Evolutionary conservation across 2,113 vertebrate genomes (phyloP), one percentile per base, ranked within the genome.

Genomic region (Crypturellus undulatus): DNA sequence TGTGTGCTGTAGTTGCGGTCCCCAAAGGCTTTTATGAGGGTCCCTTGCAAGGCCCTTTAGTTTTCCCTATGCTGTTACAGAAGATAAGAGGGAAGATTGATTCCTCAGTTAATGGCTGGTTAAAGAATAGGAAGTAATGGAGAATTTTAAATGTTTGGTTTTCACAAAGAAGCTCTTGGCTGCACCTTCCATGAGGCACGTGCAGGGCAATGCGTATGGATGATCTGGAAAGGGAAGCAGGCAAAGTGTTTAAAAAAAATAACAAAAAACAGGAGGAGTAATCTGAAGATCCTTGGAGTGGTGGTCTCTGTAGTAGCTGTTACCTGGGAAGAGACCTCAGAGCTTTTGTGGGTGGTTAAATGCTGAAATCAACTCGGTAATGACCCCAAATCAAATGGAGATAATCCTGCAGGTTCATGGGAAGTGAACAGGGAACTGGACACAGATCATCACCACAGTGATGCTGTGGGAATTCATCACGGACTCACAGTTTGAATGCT

Each of bases 371-470:
- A 80, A 0, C 32, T 85, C 22, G 80, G 36, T 11, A 28, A 45
- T 42, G 49, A 62, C 79, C 45, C 86, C 24, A 78, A 79, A 60
- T 42, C 45, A 67, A 16, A 51, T 90, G 68, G 65, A 84, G 64
- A 77, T 77, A 84, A 9, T 59, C 58, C 18, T 26, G 11, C 54
- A 43, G 73, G 26, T 28, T 83, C 30, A 34, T 64, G 58, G 69
- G 79, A 32, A 49, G 80, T 8, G 58, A 90, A 10, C 0, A 30
- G 45, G 71, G 84, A 85, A 2, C 52, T 26, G 62, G 79, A 72
- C 2, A 2, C 60, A 67, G 68, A n/a, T 64, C 2, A 2, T 82
- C 18, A 19, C 69, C 4, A 1, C 47, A 0, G 0, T 24, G 38
- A 34, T 59, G 12, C 42, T 75, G 56, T 90, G 82, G 51, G 71